These are phyloP conservation scores for Acrocephalus scirpaceus DNA, from an alignment of 2,797 vertebrate species.

Conservation along the genomic window DNA sequence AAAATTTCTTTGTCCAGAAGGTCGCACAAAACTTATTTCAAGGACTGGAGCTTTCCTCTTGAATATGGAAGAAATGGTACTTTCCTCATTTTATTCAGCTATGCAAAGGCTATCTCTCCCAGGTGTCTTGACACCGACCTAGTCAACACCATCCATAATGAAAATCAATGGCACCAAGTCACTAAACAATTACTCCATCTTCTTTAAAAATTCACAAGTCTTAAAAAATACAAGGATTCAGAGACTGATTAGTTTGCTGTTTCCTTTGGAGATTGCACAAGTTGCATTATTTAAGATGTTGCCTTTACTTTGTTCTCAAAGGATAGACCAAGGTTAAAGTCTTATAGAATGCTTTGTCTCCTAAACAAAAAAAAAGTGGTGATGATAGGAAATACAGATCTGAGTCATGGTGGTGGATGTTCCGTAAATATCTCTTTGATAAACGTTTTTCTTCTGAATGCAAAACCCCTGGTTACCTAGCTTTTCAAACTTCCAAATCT, in stretches of 20 bases:
- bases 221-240: slow-evolving; percentile 75
- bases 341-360: background rate
- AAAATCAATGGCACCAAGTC: slow-evolving; percentile 87
- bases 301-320: slow-evolving; percentile 60
- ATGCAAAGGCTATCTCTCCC: slow-evolving; percentile 78
- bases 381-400: slow-evolving; percentile 7
- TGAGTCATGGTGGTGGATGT: background rate
- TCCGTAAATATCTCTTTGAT: slow-evolving; percentile 35
- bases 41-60: slow-evolving; percentile 51
- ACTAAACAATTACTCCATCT: slow-evolving; percentile 85
- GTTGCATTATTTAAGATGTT: slow-evolving; percentile 79
- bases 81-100: slow-evolving; percentile 77
- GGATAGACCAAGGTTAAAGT: slow-evolving; percentile 68
- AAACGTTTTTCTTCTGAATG: background rate
- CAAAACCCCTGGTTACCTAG: fast-evolving
- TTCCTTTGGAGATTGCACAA: slow-evolving; percentile 76
- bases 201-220: slow-evolving; percentile 82
- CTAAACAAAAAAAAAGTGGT: background rate
- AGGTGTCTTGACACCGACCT: slow-evolving; percentile 79
- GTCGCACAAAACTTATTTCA: slow-evolving; percentile 66
- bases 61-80: slow-evolving; percentile 69
- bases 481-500: background rate
- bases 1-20: slow-evolving; percentile 59
- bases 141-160: slow-evolving; percentile 81
- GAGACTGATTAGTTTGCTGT: slow-evolving; percentile 83